These are phyloP conservation scores for Boloria euphrosyne DNA, from an alignment of 2,888 invertebrate species.

Conservation along the genomic window DNA sequence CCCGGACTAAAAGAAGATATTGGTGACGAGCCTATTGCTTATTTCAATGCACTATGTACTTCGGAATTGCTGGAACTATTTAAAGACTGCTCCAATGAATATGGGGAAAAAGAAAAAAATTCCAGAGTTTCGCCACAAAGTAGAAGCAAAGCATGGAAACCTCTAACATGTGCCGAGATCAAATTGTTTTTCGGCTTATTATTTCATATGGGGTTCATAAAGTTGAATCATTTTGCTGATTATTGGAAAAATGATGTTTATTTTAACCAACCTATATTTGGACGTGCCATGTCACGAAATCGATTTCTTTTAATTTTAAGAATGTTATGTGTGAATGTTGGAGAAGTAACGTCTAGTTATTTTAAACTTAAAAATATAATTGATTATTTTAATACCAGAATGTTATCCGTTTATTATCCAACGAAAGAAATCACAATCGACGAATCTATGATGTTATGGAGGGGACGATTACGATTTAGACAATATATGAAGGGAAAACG, in stretches of 20 bases:
- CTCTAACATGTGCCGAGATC: conserved; percentile 28
- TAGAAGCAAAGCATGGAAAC: conserved; percentile 28
- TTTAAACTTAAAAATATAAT: conserved; percentile 36
- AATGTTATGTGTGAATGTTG: conserved; percentile 34
- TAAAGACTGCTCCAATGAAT: conserved; percentile 21
- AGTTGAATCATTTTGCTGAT: conserved; percentile 33
- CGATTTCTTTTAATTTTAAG: conserved; percentile 33
- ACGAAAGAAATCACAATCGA: conserved; percentile 32
- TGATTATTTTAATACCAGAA: conserved; percentile 34
- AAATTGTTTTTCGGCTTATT: conserved; percentile 35
- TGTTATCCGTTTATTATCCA: conserved; percentile 31
- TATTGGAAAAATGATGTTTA: conserved; percentile 33
- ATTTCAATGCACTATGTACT: conserved; percentile 38
- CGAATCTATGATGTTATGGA: conserved; percentile 41
- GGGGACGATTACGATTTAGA: conserved; percentile 31
- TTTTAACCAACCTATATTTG: conserved; percentile 37
- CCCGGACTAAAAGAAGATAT: conserved; percentile 38
- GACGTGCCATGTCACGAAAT: conserved; percentile 31
- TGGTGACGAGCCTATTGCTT: conserved; percentile 35
- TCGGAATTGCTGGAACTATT: conserved; percentile 31
- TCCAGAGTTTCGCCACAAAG: background rate
- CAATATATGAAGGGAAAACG: conserved; percentile 33
- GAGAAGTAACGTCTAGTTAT: conserved; percentile 27
- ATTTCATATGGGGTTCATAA: conserved; percentile 33
- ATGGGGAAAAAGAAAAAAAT: conserved; percentile 10